A percentile compares a stretch with the other conserved stretches of the same genome.
These are phyloP conservation scores for Drosophila kanekoi DNA, from an alignment of 2,888 invertebrate species.

Conservation along the genomic window DNA sequence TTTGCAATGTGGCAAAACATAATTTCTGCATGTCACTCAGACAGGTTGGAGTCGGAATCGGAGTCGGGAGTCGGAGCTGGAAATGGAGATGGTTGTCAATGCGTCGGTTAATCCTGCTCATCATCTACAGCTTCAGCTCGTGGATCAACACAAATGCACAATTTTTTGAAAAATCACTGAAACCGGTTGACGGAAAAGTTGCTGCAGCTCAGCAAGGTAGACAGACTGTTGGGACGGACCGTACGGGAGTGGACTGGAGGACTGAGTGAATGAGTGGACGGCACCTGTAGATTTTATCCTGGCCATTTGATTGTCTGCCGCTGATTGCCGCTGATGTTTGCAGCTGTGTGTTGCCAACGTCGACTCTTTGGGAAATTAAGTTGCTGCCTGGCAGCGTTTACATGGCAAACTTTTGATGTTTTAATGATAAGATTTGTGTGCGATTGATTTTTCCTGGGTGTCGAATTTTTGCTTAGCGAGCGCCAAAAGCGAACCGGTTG, in stretches of 20 bases:
- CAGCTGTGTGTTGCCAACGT: slow-evolving; percentile 68
- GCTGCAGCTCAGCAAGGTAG: slow-evolving; percentile 10
- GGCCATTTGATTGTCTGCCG: slow-evolving; percentile 76
- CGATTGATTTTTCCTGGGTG: slow-evolving; percentile 77
- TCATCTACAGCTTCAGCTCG: slow-evolving; percentile 60
- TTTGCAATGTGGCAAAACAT: slow-evolving; percentile 71
- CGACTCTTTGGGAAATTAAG: slow-evolving; percentile 67
- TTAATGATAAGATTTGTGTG: slow-evolving; percentile 78
- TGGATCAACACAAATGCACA: slow-evolving; percentile 36
- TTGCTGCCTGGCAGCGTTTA: slow-evolving; percentile 70
- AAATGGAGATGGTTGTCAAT: slow-evolving; percentile 65
- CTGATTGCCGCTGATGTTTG: slow-evolving; percentile 78
- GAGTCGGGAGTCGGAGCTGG: slow-evolving; percentile 10
- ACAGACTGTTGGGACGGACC: not conserved
- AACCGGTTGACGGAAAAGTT: slow-evolving; percentile 75
- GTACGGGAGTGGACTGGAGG: slow-evolving; percentile 1
- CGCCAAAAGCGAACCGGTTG: slow-evolving; percentile 33
- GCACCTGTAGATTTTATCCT: slow-evolving; percentile 81
- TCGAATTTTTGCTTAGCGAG: slow-evolving; percentile 47
- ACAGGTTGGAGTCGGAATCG: slow-evolving; percentile 47
- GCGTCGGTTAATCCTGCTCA: slow-evolving; percentile 76
- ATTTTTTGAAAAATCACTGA: slow-evolving; percentile 51
- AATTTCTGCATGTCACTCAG: slow-evolving; percentile 74
- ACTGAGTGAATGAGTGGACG: slow-evolving; percentile 22
- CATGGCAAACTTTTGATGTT: slow-evolving; percentile 75